phyloP scores from a whole-genome alignment of 1,140 invertebrate species.

The Bactericera cockerelli region DNA sequence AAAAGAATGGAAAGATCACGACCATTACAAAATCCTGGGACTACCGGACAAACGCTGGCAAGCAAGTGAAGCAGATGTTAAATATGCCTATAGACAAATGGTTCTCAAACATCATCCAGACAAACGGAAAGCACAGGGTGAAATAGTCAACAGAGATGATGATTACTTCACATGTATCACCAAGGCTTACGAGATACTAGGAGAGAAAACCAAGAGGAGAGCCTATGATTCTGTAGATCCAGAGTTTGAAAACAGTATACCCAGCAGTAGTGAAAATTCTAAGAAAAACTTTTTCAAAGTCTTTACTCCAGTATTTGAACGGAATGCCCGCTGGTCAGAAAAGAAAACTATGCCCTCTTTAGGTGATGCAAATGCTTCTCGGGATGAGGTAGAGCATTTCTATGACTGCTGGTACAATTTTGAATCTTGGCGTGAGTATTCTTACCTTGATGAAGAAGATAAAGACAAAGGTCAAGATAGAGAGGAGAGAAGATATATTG shows the following conservation, averaged over 20 bases:
- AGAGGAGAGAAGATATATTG: constrained; percentile 91
- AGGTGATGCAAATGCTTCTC: constrained; percentile 51
- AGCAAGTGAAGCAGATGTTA: constrained; percentile 82
- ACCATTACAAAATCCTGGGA: constrained; percentile 89
- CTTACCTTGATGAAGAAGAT: constrained; percentile 97
- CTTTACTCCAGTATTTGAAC: constrained; percentile 64
- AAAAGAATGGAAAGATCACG: constrained; percentile 92
- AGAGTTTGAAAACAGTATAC: constrained; percentile 78
- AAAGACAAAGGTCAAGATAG: constrained; percentile 93
- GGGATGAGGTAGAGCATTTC: constrained; percentile 66
- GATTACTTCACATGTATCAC: constrained; percentile 99
- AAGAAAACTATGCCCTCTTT: constrained; percentile 71
- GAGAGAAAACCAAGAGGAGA: constrained; percentile 60
- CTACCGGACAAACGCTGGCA: constrained; percentile 59
- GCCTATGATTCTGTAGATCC: constrained; percentile 96
- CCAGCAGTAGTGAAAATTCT: constrained; percentile 46
- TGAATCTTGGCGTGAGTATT: constrained; percentile 97
- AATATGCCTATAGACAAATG: constrained; percentile 76
- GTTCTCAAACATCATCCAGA: constrained; percentile 96
- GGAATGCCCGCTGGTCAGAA: constrained; percentile 84
- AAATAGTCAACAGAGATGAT: constrained; percentile 66
- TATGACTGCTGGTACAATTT: constrained; percentile 94
- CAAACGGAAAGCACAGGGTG: constrained; percentile 77
- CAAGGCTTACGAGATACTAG: constrained; percentile 86
- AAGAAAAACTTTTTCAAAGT: constrained; percentile 63